phyloP scores from a whole-genome alignment of 1,140 invertebrate genomes.

The Bicyclus anynana region DNA sequence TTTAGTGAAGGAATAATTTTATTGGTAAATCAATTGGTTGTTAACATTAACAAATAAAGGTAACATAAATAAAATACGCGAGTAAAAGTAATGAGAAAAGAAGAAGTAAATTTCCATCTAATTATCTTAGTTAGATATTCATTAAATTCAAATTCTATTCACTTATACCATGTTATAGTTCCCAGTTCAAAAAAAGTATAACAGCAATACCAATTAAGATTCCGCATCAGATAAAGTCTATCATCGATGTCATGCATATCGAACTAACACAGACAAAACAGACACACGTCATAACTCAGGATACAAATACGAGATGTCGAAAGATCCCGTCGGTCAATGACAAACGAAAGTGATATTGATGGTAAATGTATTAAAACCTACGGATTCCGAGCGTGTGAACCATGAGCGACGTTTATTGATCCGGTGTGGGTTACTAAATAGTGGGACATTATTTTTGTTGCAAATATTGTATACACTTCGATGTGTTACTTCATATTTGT shows the following conservation, averaged over 20 bases:
- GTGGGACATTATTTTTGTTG: background rate
- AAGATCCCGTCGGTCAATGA: background rate
- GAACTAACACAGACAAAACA: background rate
- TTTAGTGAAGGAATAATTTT: no score
- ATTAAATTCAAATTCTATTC: no score
- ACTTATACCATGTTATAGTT: no score
- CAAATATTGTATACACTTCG: background rate
- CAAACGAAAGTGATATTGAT: conserved; percentile 4
- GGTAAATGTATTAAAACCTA: conserved; percentile 2
- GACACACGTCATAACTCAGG: background rate
- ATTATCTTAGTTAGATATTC: no score
- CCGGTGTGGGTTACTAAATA: background rate
- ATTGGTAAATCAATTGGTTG: no score
- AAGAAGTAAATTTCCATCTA: no score
- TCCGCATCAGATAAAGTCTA: background rate
- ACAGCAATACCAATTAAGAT: background rate
- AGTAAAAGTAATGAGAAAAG: no score
- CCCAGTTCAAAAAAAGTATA: no score
- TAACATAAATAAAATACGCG: no score
- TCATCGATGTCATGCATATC: background rate
- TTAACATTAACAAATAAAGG: no score
- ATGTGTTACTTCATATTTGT: background rate
- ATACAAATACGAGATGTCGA: background rate
- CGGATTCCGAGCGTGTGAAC: conserved; percentile 6
- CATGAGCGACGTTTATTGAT: background rate